A percentile compares a stretch with the other conserved stretches of the same genome.
Conservation (phyloP, 1,140 invertebrate species). For the Drosophila ogumai region DNA sequence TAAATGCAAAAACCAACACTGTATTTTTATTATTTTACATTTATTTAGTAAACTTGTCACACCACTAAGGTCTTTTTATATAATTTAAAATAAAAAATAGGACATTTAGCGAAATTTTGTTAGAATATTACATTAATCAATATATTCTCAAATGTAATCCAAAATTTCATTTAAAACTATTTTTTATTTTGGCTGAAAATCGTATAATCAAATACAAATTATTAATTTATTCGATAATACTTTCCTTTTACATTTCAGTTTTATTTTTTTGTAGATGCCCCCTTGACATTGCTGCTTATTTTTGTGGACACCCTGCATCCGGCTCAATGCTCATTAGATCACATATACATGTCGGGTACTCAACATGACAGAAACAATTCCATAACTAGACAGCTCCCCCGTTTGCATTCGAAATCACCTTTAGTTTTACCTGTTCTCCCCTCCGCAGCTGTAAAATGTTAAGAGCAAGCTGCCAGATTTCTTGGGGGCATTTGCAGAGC, state of each 20-base stretch:
- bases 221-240: not conserved
- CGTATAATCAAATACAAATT: too few relatives aligned
- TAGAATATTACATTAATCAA: too few relatives aligned
- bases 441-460: slow-evolving; percentile 14
- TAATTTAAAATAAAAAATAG: not conserved
- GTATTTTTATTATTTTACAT: not conserved
- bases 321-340: slow-evolving; percentile 26
- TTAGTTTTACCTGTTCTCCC: slow-evolving; percentile 4
- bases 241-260: not conserved
- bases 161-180: too few relatives aligned
- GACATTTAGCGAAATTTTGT: rapidly evolving
- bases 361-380: slow-evolving; percentile 35
- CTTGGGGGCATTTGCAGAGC: slow-evolving; percentile 7
- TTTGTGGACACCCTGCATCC: slow-evolving; percentile 5
- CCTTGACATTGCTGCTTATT: slow-evolving; percentile 1
- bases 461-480: slow-evolving; percentile 19
- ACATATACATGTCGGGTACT: not conserved
- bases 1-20: too few relatives aligned
- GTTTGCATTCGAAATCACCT: slow-evolving; percentile 4
- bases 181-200: not conserved
- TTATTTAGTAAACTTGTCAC: not conserved
- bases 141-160: not conserved
- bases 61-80: not conserved
- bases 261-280: too few relatives aligned
- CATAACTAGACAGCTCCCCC: slow-evolving; percentile 17